These are phyloP conservation scores for Zaprionus africanus DNA, from an alignment of 1,140 invertebrate genomes.

Conservation along the genomic window DNA sequence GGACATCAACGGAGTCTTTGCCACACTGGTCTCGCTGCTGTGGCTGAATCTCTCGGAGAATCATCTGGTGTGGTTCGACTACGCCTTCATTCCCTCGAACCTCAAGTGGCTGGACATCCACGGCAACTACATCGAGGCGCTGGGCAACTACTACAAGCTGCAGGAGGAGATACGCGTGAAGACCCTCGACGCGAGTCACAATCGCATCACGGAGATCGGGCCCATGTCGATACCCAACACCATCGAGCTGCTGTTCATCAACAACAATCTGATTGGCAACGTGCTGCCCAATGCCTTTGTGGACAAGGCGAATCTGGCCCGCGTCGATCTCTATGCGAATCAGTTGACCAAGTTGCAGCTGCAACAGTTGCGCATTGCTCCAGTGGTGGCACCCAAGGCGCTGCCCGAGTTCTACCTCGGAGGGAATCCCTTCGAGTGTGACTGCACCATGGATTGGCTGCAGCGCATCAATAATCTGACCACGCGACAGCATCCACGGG, in stretches of 20 bases:
- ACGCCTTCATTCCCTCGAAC: conserved; percentile 93
- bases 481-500: conserved; percentile 91
- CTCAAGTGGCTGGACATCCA: conserved; percentile 96
- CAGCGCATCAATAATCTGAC: conserved; percentile 94
- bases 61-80: conserved; percentile 95
- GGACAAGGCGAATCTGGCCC: conserved; percentile 92
- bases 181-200: conserved; percentile 94
- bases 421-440: conserved; percentile 95
- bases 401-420: conserved; percentile 94
- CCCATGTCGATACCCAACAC: conserved; percentile 94
- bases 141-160: conserved; percentile 94
- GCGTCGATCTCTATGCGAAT: conserved; percentile 95
- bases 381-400: conserved; percentile 87
- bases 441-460: conserved; percentile 97
- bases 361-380: conserved; percentile 90
- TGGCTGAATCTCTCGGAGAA: conserved; percentile 96
- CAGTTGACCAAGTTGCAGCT: conserved; percentile 92
- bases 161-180: conserved; percentile 91
- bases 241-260: conserved; percentile 94
- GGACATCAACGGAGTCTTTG: conserved; percentile 94
- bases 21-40: conserved; percentile 90
- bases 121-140: conserved; percentile 93
- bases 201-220: conserved; percentile 91
- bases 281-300: conserved; percentile 94
- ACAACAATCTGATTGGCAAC: conserved; percentile 93